phyloP scores from a whole-genome alignment of 2,888 invertebrate species.

The Cylindroiulus punctatus region DNA sequence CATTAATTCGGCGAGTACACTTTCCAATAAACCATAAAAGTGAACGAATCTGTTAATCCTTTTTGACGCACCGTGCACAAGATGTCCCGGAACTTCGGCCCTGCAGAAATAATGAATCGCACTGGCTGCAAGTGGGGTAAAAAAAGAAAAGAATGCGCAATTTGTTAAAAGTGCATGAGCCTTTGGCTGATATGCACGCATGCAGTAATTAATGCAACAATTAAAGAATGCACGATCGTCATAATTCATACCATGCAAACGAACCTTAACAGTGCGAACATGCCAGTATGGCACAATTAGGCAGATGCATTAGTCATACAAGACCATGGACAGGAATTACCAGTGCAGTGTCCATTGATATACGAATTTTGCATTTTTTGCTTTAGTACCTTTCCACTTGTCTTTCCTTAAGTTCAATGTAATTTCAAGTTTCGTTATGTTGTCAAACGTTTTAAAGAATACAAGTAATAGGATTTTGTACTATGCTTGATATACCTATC shows the following conservation, averaged over 20 bases:
- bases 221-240: conserved; percentile 2
- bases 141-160: not conserved
- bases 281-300: too few species aligned
- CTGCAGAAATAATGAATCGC: not conserved
- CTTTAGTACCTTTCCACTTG: too few species aligned
- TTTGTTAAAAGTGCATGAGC: not conserved
- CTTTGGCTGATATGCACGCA: conserved; percentile 16
- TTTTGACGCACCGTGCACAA: not conserved
- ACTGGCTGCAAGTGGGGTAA: not conserved
- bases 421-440: too few species aligned
- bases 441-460: too few species aligned
- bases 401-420: too few species aligned
- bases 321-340: not conserved
- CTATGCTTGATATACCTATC: too few species aligned
- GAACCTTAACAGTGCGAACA: not conserved
- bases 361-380: too few species aligned
- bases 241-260: conserved; percentile 1
- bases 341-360: too few species aligned
- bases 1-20: conserved; percentile 17
- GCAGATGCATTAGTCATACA: not conserved
- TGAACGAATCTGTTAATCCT: not conserved
- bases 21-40: conserved; percentile 43
- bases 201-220: conserved; percentile 23
- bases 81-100: not conserved
- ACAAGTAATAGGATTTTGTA: too few species aligned